Conservation (phyloP, 2,888 invertebrate species). For the Schizotus pectinicornis region DNA sequence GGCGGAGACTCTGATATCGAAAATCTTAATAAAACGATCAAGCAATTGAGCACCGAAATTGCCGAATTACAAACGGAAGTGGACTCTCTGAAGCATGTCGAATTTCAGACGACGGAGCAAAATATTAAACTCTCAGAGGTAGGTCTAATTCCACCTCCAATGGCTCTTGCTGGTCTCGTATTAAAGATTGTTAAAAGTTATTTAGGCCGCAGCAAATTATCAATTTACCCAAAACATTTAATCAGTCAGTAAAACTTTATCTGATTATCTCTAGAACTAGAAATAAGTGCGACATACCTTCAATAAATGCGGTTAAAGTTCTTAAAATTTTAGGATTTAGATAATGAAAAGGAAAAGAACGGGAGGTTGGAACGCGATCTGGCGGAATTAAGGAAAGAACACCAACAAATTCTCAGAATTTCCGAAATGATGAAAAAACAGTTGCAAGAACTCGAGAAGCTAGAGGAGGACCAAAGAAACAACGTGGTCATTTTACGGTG, state of each 20-base stretch:
- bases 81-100: slow-evolving; percentile 67
- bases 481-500: slow-evolving; percentile 62
- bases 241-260: too few species aligned
- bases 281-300: too few species aligned
- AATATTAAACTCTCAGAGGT: slow-evolving; percentile 65
- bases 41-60: slow-evolving; percentile 68
- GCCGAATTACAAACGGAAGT: slow-evolving; percentile 72
- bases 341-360: slow-evolving; percentile 59
- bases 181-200: too few species aligned
- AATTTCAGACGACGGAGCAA: slow-evolving; percentile 75
- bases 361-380: slow-evolving; percentile 64
- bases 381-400: slow-evolving; percentile 59
- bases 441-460: slow-evolving; percentile 65
- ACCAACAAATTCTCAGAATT: slow-evolving; percentile 70
- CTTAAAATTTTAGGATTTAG: slow-evolving; percentile 60
- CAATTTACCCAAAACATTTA: too few species aligned
- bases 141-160: slow-evolving; percentile 5
- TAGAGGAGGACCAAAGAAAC: slow-evolving; percentile 68
- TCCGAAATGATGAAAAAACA: slow-evolving; percentile 72
- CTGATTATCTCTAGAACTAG: too few species aligned
- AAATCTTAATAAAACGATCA: slow-evolving; percentile 70
- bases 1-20: slow-evolving; percentile 70
- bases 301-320: neutral
- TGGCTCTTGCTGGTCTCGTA: neutral
- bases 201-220: too few species aligned